Percentiles rank a stretch among this genome's conserved stretches.
Conservation (phyloP, 2,888 invertebrate species). For the Andrena praecox region DNA sequence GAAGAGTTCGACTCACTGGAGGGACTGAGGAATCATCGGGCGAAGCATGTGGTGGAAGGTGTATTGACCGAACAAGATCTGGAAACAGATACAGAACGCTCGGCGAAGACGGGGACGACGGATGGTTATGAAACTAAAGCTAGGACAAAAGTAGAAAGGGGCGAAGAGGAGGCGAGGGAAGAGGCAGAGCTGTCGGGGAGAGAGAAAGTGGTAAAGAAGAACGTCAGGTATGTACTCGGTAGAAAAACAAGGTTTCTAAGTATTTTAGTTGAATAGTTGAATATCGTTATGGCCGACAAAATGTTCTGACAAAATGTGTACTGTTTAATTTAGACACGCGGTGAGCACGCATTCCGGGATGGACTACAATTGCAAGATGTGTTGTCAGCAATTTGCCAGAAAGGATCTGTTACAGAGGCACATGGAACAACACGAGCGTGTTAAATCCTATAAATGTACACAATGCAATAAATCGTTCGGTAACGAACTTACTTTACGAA, state of each 20-base stretch:
- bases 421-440: constrained; percentile 73
- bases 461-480: constrained; percentile 81
- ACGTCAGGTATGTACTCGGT: constrained; percentile 35
- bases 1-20: constrained; percentile 77
- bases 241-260: background rate
- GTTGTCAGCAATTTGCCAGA: constrained; percentile 75
- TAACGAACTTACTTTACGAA: constrained; percentile 82
- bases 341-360: constrained; percentile 72
- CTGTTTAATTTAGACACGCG: constrained; percentile 58
- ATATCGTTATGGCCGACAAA: background rate
- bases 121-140: constrained; percentile 18
- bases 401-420: constrained; percentile 79
- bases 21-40: constrained; percentile 77
- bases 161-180: constrained; percentile 33
- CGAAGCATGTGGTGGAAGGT: constrained; percentile 80
- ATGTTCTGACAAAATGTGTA: constrained; percentile 8
- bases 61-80: constrained; percentile 78
- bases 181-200: background rate
- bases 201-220: constrained; percentile 30
- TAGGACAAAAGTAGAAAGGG: constrained; percentile 19
- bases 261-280: background rate
- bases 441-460: constrained; percentile 79
- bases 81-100: constrained; percentile 61
- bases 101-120: constrained; percentile 40
- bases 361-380: constrained; percentile 77